Base-by-base conservation (phyloP, 2,888 invertebrate species). In the Lacanobia oleracea region DNA sequence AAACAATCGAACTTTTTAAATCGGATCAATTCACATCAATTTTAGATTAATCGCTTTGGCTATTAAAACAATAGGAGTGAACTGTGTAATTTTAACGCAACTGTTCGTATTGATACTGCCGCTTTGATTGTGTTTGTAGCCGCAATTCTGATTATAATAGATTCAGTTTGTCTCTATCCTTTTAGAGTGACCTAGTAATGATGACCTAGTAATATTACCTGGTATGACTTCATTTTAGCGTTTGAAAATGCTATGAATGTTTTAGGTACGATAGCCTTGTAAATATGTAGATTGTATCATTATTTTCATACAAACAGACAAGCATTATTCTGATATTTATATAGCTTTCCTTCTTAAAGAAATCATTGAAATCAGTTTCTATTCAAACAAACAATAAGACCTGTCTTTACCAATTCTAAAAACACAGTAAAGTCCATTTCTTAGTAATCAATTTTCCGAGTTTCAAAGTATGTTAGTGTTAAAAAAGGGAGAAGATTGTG, bases 71-170 rank as follows among this genome's bases (percentile, higher is more conserved):
- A 79, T 60, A 60, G 54, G 18, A 54, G 27, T 72, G 59, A 64
- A 67, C 62, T 66, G 62, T 66, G 60, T 64, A 53, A 73, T 60
- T 60, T 64, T 18, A 53, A 60, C 62, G 21, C 60, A 51, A 51
- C 67, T 54, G 45, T 73, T 48, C 45, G 54, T 79, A 40, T 79
- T 79, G 63, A 77, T 45, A 67, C 37, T 48, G 53, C 21, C 59
- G 54, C 67, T 51, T 51, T 73, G 74, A 73, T 79, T 77, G 79
- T 77, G 73, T 79, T 73, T 60, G 67, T 51, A 64, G 53, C 73
- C 79, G 62, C 74, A 73, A 51, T 73, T 67, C 63, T 56, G 74
- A 73, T 73, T 66, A 66, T 40, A 72, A 70, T 53, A 51, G 54
- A 12, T 67, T 59, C 43, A 45, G 45, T 50, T 43, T 53, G n/a